Evolutionary conservation across 1,140 invertebrate genomes (phyloP).

Genomic region (Drusus annulatus): DNA sequence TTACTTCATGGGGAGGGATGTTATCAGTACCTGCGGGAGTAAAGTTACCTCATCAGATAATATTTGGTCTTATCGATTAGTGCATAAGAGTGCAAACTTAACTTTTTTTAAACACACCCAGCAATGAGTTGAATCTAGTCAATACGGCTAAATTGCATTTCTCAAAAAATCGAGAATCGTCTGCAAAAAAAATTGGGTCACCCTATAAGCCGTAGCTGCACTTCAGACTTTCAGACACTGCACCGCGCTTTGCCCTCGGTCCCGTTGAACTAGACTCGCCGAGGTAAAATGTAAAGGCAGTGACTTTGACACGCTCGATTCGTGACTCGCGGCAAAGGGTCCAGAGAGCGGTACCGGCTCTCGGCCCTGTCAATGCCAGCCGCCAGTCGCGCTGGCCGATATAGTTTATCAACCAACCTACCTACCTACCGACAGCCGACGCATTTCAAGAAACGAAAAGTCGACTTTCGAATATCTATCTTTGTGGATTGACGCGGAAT

Average conservation of each 20-base stretch:
- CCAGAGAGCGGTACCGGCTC: background rate
- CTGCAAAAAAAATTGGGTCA: too few species aligned
- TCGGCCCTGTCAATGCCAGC: background rate
- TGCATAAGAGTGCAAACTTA: too few species aligned
- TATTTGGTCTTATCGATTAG: too few species aligned
- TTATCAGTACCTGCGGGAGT: too few species aligned
- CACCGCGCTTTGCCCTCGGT: background rate
- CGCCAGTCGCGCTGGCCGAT: background rate
- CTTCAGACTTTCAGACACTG: background rate
- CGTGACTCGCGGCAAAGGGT: constrained; percentile 31
- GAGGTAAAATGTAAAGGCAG: constrained; percentile 1
- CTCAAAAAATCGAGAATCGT: too few species aligned
- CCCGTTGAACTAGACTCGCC: constrained; percentile 8
- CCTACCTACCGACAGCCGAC: background rate
- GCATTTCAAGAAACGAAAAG: constrained; percentile 3
- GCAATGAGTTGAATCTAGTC: too few species aligned
- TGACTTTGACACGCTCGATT: constrained; percentile 43
- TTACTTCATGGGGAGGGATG: too few species aligned
- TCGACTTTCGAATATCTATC: background rate
- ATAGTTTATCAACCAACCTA: too few species aligned
- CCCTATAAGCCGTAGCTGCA: too few species aligned
- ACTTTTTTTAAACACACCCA: too few species aligned
- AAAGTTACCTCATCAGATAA: too few species aligned
- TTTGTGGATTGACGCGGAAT: constrained; percentile 21
- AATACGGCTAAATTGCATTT: too few species aligned